Evolutionary conservation across 1,140 invertebrate species (phyloP), one percentile per base, ranked within the genome.

Genomic region (Choristoneura fumiferana): DNA sequence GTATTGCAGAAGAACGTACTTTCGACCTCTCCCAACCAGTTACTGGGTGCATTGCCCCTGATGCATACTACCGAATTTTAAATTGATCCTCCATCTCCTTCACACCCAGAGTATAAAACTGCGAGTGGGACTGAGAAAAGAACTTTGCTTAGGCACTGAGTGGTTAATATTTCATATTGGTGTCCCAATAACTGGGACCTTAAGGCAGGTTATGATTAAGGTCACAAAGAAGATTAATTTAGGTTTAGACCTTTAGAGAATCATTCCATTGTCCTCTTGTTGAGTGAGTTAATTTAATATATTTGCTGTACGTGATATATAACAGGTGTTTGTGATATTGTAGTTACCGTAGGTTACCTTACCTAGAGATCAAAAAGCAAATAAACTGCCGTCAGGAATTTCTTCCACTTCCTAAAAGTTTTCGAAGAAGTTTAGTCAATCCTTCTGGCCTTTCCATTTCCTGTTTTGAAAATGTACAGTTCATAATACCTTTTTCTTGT

Each of bases 121-220:
- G 65, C 54, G 65, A 40, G 67, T 74, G 55, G 71, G 70, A 69
- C 71, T 58, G 56, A 74, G 58, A 39, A 54, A 58, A 63, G 63
- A 67, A 71, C 70, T 68, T 76, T 73, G 75, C 71, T 81, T 76
- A 78, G 74, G 73, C 76, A 74, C 63, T 62, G 65, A 49, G 49
- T 66, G 57, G 62, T 73, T 71, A 67, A 79, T 69, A 62, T 72
- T 63, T 75, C 64, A 71, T 77, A 77, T 75, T 81, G 71, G 75
- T 66, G 72, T 71, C 65, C 69, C 76, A 87, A 85, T 76, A 71
- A 60, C 62, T 71, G 69, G 69, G 60, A 71, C 73, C 73, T 85
- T 87, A 85, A 84, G 84, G 84, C 80, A 87, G 84, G 84, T 87
- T 83, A 80, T 79, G 79, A 77, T 64, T 79, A 65, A 84, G 75